These are phyloP conservation scores for Ptychochromis oligacanthus DNA, from an alignment of 2,113 vertebrate genomes.

Conservation along the genomic window DNA sequence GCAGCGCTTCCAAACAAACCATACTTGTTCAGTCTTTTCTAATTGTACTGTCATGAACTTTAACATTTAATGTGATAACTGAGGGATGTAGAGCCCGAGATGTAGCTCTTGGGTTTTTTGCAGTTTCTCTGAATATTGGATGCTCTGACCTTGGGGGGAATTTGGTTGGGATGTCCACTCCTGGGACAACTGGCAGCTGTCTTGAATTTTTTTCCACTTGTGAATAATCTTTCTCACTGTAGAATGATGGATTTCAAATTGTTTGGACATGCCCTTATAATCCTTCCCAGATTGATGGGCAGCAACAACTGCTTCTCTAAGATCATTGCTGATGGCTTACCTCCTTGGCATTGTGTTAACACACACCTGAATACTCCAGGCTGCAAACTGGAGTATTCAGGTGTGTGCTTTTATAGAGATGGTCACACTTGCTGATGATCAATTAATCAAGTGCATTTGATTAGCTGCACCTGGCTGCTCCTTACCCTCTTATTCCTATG, in stretches of 20 bases:
- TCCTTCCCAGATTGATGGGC: neutral
- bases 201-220: neutral
- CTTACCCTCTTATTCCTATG: neutral
- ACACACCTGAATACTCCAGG: neutral
- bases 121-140: fast-evolving
- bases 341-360: too few relatives aligned
- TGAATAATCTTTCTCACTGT: neutral
- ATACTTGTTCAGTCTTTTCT: fast-evolving
- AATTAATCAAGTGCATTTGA: too few relatives aligned
- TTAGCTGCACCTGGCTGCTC: neutral
- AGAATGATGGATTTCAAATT: neutral
- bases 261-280: neutral
- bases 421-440: neutral
- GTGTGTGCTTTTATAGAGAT: neutral
- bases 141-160: fast-evolving
- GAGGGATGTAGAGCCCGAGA: neutral
- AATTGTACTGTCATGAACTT: neutral
- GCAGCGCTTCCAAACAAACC: neutral
- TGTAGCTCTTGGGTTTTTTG: neutral
- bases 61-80: neutral
- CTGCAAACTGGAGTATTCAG: neutral
- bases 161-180: neutral
- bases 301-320: too few relatives aligned
- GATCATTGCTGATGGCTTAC: neutral
- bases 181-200: neutral